Conservation (phyloP, 2,888 invertebrate species). For the Rapana venosa region DNA sequence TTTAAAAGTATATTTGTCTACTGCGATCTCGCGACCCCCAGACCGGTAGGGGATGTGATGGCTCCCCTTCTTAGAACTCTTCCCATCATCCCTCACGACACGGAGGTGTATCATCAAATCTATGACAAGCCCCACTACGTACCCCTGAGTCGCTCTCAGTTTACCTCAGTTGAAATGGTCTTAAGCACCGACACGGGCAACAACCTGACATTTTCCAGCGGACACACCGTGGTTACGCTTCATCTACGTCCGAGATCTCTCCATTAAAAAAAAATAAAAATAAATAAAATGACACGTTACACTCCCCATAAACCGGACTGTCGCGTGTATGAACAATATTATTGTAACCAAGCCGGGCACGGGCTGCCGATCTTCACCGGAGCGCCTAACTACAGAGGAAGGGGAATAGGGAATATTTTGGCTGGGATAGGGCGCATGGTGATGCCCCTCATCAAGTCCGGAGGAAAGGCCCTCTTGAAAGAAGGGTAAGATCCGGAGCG, state of each 20-base stretch:
- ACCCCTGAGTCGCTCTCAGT: not conserved
- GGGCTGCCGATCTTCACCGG: not conserved
- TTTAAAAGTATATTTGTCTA: not conserved
- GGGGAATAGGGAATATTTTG: not conserved
- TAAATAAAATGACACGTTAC: not conserved
- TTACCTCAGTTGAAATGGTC: not conserved
- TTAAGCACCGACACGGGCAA: not conserved
- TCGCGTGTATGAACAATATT: not conserved
- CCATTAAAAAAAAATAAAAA: not conserved
- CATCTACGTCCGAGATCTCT: not conserved
- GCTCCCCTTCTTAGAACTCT: not conserved
- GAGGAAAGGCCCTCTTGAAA: not conserved
- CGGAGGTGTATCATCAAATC: not conserved
- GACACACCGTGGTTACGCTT: not conserved
- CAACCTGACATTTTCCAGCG: not conserved
- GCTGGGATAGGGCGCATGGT: not conserved
- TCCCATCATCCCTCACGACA: not conserved
- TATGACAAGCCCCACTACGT: constrained; percentile 21
- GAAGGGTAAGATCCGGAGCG: not conserved
- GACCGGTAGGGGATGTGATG: not conserved
- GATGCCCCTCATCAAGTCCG: not conserved
- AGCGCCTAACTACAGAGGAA: not conserved
- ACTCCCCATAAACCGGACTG: not conserved
- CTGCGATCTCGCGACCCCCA: not conserved
- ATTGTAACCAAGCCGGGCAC: not conserved